These are phyloP conservation scores for Channa maculata DNA, from an alignment of 2,113 vertebrate genomes.

Conservation along the genomic window DNA sequence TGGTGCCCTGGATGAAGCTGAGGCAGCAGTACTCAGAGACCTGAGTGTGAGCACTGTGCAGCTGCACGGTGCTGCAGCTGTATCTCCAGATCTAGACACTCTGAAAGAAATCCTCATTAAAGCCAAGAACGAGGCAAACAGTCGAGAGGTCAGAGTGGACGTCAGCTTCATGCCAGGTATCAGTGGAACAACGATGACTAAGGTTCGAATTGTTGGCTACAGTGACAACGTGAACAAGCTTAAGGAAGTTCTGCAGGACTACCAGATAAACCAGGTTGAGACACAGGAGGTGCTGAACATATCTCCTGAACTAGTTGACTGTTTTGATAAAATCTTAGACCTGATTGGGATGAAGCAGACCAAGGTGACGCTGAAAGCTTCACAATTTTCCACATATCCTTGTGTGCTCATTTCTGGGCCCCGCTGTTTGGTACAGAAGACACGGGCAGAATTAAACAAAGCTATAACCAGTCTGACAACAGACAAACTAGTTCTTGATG, in stretches of 20 bases:
- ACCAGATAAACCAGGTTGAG: constrained; percentile 51
- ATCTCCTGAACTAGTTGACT: constrained; percentile 58
- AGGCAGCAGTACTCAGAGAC: constrained; percentile 43
- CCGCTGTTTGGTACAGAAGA: constrained; percentile 30
- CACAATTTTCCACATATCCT: constrained; percentile 22
- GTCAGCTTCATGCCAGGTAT: constrained; percentile 40
- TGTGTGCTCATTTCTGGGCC: constrained; percentile 68
- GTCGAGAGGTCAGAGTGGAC: constrained; percentile 27
- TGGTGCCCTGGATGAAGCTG: constrained; percentile 63
- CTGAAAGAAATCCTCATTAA: constrained; percentile 57
- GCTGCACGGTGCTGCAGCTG: constrained; percentile 46
- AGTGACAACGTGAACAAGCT: constrained; percentile 57
- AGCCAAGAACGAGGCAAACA: constrained; percentile 48
- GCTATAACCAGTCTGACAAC: constrained; percentile 33
- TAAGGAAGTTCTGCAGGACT: constrained; percentile 54
- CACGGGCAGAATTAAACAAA: neutral
- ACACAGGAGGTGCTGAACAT: constrained; percentile 49
- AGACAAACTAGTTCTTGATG: constrained; percentile 45
- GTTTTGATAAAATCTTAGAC: constrained; percentile 51
- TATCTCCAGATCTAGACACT: constrained; percentile 25
- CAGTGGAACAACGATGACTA: neutral
- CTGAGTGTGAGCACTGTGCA: constrained; percentile 32
- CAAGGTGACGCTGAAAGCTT: constrained; percentile 38
- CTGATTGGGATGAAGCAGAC: constrained; percentile 43
- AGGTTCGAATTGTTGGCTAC: constrained; percentile 67